phyloP scores from a whole-genome alignment of 2,888 invertebrate species.

The Oscheius myriophilus region DNA sequence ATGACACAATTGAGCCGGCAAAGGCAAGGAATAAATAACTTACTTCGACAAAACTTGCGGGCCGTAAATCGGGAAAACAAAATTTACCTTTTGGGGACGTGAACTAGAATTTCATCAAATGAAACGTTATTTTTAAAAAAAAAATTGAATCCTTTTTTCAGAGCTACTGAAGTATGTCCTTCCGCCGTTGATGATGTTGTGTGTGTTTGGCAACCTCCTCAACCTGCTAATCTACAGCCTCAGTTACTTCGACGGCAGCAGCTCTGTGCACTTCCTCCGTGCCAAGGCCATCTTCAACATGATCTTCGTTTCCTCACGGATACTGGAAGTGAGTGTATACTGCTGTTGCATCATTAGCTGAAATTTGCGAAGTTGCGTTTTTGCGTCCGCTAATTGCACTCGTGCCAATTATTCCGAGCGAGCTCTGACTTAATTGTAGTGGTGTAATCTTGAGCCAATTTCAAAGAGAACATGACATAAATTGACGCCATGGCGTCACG shows the following conservation, averaged over 20 bases:
- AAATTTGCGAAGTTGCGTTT: constrained; percentile 10
- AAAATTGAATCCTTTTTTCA: constrained; percentile 27
- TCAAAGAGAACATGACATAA: constrained; percentile 23
- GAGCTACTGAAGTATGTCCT: constrained; percentile 54
- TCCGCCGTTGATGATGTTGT: constrained; percentile 60
- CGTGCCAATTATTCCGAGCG: constrained; percentile 2
- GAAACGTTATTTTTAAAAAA: background rate
- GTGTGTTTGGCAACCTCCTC: constrained; percentile 62
- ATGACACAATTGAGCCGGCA: background rate
- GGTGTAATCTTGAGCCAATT: constrained; percentile 21
- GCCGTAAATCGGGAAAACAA: background rate
- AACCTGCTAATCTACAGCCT: constrained; percentile 66
- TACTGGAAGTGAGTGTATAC: constrained; percentile 49
- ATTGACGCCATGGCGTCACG: constrained; percentile 20
- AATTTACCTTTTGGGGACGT: too few relatives aligned
- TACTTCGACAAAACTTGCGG: too few relatives aligned
- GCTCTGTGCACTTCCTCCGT: constrained; percentile 63
- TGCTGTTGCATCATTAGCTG: constrained; percentile 16
- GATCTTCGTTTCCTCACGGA: constrained; percentile 62
- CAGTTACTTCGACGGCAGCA: constrained; percentile 64
- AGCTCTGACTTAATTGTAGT: constrained; percentile 2
- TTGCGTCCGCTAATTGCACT: constrained; percentile 17
- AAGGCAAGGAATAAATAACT: background rate
- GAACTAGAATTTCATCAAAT: background rate
- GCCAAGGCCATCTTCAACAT: constrained; percentile 63